Evolutionary conservation across 2,888 invertebrate genomes (phyloP), one percentile per base, ranked within the genome.

Genomic region (Drosophila aldrichi): DNA sequence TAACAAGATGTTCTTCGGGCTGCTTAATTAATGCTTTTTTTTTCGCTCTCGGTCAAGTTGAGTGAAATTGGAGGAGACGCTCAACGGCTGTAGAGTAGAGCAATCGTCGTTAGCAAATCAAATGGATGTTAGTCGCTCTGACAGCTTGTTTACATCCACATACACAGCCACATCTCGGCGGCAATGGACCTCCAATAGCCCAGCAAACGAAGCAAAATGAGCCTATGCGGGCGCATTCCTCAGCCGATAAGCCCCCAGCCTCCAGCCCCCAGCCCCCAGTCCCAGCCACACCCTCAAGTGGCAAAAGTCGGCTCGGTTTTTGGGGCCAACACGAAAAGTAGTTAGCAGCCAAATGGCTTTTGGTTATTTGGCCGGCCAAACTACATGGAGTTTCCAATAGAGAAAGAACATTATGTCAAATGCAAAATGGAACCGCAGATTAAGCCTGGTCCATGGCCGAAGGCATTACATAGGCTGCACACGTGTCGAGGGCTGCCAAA

Each of bases 111-210:
- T 68, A 68, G 65, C 70, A 77, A 81, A 79, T 83, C 82, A 85
- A 88, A 85, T 81, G 72, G 75, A 74, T 85, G 80, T 78, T 80
- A 68, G 74, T 58, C 64, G 65, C 79, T 71, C 74, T 79, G 83
- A 86, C 85, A 88, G 88, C 86, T 86, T 86, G 88, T 86, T 85
- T 81, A 83, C 82, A 87, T 83, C 77, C 73, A 74, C 68, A 68
- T 86, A 88, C 79, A 83, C 82, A 87, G 87, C 77, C 73, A 74
- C 68, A 68, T 68, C 78, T 67, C 56, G 49, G 65, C 54, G 70
- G 57, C 52, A 55, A 69, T 36, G 56, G 59, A 22, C 4, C 41
- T 38, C 48, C 41, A 56, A 74, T 70, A 74, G 67, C 57, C 34
- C 54, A 75, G 60, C 59, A 61, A 62, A 55, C 75, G 64, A 52